Evolutionary conservation across 2,113 vertebrate species (phyloP).

Genomic region (Scatophagus argus): DNA sequence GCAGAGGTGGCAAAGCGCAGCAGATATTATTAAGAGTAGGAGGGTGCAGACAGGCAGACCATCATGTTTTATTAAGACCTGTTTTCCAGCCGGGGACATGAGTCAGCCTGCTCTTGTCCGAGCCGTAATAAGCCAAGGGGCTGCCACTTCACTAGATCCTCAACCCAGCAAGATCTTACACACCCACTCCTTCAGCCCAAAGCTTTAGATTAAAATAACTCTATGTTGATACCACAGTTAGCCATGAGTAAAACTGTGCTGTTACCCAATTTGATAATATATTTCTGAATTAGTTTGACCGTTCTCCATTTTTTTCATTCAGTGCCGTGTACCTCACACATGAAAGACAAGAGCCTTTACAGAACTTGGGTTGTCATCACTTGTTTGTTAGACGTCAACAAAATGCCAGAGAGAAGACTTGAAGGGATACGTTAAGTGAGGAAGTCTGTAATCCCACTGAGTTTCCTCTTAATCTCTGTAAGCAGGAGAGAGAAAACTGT

Average conservation of each 20-base stretch:
- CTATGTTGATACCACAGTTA: background rate
- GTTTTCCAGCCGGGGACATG: constrained; percentile 59
- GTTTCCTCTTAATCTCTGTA: constrained; percentile 65
- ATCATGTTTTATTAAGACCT: constrained; percentile 72
- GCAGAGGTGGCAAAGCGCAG: constrained; percentile 41
- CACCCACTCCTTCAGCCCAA: constrained; percentile 38
- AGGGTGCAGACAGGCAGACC: constrained; percentile 49
- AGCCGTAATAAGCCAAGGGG: constrained; percentile 49
- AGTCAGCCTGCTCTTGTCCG: constrained; percentile 60
- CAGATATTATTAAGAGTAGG: constrained; percentile 58
- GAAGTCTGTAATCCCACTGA: constrained; percentile 57
- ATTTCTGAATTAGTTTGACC: constrained; percentile 11
- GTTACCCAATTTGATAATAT: background rate
- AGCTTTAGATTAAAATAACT: constrained; percentile 32
- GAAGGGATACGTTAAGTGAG: constrained; percentile 35
- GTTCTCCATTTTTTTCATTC: background rate
- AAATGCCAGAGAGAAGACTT: constrained; percentile 12
- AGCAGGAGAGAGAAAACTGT: constrained; percentile 63
- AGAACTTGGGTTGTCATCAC: background rate
- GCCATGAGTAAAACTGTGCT: background rate
- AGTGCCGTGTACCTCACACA: background rate
- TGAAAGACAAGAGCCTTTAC: background rate
- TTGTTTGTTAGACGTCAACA: constrained; percentile 21
- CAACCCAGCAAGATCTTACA: constrained; percentile 26
- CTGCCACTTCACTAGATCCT: constrained; percentile 40